These are phyloP conservation scores for Bergia puertoricense DNA, from an alignment of 92 coral and sea anemone genomes.

Conservation along the genomic window DNA sequence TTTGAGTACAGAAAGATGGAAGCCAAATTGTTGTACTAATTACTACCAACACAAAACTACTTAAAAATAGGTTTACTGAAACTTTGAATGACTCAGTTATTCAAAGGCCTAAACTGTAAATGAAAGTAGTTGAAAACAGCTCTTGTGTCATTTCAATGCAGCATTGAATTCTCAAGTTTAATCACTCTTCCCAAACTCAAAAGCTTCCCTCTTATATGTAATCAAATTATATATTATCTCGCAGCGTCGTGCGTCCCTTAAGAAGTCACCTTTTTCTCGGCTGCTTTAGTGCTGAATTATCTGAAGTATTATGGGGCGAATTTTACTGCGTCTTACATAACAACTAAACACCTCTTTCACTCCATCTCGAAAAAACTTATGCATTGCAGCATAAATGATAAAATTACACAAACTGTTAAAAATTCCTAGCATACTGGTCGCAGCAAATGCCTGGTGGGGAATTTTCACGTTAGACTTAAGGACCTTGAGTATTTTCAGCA, in stretches of 20 bases:
- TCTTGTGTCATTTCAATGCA: not conserved
- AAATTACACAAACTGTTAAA: conserved; percentile 36
- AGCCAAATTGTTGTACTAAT: not conserved
- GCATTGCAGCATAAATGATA: conserved; percentile 36
- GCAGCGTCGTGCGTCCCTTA: not conserved
- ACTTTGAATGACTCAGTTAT: not conserved
- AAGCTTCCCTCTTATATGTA: too few species aligned
- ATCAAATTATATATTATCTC: not conserved
- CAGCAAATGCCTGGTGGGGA: conserved; percentile 16
- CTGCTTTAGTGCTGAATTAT: not conserved
- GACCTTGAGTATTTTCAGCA: conserved; percentile 21
- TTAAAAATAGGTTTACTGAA: not conserved
- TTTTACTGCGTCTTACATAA: not conserved
- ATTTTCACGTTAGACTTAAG: not conserved
- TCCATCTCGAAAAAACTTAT: conserved; percentile 35
- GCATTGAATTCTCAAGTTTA: too few species aligned
- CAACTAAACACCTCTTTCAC: conserved; percentile 3
- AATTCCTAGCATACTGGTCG: conserved; percentile 37
- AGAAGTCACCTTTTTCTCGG: not conserved
- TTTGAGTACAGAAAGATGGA: not conserved
- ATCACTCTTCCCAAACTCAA: too few species aligned
- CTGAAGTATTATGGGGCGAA: not conserved
- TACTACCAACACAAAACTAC: not conserved
- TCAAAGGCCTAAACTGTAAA: too few species aligned
- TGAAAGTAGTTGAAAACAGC: not conserved